Percentiles rank a stretch among this genome's conserved stretches.
These are phyloP conservation scores for Bombus affinis DNA, from an alignment of 1,140 invertebrate genomes.

Conservation along the genomic window DNA sequence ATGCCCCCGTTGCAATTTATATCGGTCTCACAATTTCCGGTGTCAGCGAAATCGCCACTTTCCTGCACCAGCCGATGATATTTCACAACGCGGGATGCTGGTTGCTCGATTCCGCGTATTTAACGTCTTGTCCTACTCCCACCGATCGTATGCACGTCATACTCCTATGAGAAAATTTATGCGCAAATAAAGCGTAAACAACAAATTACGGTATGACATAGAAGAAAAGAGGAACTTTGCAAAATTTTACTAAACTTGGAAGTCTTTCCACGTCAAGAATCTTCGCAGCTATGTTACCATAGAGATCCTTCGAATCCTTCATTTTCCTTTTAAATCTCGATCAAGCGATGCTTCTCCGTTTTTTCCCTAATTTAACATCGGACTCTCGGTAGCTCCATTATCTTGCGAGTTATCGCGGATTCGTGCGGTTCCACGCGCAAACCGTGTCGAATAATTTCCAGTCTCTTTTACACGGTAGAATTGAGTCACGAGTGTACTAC, in stretches of 20 bases:
- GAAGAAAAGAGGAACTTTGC: not conserved
- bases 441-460: constrained; percentile 21
- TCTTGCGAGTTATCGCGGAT: not conserved
- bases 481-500: constrained; percentile 26
- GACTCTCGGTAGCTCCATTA: not conserved
- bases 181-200: too few relatives aligned
- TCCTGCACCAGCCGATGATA: constrained; percentile 56
- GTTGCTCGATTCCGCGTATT: not conserved
- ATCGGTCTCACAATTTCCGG: constrained; percentile 74
- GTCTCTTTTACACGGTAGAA: constrained; percentile 2
- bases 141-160: not conserved
- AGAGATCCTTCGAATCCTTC: not conserved
- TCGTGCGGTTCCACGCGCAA: not conserved
- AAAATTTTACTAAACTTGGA: too few relatives aligned
- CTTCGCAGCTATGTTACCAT: not conserved
- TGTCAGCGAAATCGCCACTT: constrained; percentile 70
- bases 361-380: not conserved
- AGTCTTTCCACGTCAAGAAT: not conserved
- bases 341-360: not conserved
- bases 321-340: too few relatives aligned
- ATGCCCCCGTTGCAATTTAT: constrained; percentile 63
- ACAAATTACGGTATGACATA: not conserved
- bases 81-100: constrained; percentile 70
- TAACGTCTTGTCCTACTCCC: not conserved
- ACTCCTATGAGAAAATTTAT: not conserved